Evolutionary conservation across 1,140 invertebrate species (phyloP).

Genomic region (Scaptomyza pallida): DNA sequence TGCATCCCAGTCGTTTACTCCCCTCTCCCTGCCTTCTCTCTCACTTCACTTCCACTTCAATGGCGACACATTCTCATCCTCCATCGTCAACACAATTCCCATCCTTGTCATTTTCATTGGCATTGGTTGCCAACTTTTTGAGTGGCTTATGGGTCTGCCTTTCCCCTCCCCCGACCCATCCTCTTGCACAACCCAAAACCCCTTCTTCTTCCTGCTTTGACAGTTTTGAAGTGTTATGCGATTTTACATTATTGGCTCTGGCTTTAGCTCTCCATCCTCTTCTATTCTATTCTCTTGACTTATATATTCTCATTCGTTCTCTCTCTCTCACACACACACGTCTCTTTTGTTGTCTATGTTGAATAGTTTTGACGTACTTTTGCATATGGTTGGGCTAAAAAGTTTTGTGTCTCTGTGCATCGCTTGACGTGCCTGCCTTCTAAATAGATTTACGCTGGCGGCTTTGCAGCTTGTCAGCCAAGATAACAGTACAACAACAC

Average conservation of each 20-base stretch:
- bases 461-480: constrained; percentile 42
- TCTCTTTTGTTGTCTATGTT: constrained; percentile 27
- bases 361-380: constrained; percentile 60
- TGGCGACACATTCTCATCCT: not conserved
- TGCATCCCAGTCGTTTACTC: constrained; percentile 26
- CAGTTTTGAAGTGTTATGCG: constrained; percentile 75
- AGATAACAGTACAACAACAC: constrained; percentile 42
- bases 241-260: constrained; percentile 78
- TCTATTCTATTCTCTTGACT: constrained; percentile 11
- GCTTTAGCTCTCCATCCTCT: too few species aligned
- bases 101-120: constrained; percentile 44
- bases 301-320: not conserved
- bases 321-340: not conserved
- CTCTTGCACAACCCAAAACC: too few species aligned
- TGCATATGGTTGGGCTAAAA: constrained; percentile 54
- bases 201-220: constrained; percentile 26
- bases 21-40: not conserved
- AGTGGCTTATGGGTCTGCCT: constrained; percentile 60
- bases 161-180: not conserved
- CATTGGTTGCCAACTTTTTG: constrained; percentile 65
- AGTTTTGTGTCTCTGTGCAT: constrained; percentile 39
- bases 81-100: constrained; percentile 5
- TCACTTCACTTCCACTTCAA: not conserved
- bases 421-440: constrained; percentile 42
- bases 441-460: constrained; percentile 45